phyloP scores from a whole-genome alignment of 37 sponge, comb jelly and placozoan genomes.

The Halichondria panicea region DNA sequence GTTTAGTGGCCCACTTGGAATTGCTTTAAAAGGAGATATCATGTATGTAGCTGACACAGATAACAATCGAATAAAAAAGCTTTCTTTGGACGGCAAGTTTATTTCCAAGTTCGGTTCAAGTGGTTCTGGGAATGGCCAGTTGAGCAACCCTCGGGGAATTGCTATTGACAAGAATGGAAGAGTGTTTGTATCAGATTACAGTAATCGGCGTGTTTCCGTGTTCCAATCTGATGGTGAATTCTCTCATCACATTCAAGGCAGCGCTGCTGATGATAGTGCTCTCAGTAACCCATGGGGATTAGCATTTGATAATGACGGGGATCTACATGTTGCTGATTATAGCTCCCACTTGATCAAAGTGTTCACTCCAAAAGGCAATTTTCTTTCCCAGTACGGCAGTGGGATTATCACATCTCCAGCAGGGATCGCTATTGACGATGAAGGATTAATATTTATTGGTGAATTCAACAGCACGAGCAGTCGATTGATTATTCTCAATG shows the following conservation, averaged over 20 bases:
- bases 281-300: conserved; percentile 48
- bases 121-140: conserved; percentile 34
- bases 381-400: conserved; percentile 16
- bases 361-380: conserved; percentile 25
- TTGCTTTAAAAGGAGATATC: conserved; percentile 39
- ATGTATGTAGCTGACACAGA: conserved; percentile 39
- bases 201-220: conserved; percentile 38
- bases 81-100: conserved; percentile 8
- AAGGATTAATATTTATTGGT: conserved; percentile 5
- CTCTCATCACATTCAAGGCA: conserved; percentile 7
- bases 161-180: conserved; percentile 14
- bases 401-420: conserved; percentile 9
- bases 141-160: conserved; percentile 32
- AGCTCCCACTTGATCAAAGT: conserved; percentile 8
- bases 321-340: conserved; percentile 36
- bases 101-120: conserved; percentile 31
- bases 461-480: neutral
- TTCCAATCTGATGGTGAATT: conserved; percentile 42
- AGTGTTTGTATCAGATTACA: conserved; percentile 37
- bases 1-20: conserved; percentile 34
- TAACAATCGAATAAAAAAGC: conserved; percentile 43
- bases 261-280: too few relatives aligned
- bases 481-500: conserved; percentile 5
- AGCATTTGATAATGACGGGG: conserved; percentile 41
- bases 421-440: conserved; percentile 29